Evolutionary conservation across 2,797 vertebrate species (phyloP).

Genomic region (Sorex maritimensis): DNA sequence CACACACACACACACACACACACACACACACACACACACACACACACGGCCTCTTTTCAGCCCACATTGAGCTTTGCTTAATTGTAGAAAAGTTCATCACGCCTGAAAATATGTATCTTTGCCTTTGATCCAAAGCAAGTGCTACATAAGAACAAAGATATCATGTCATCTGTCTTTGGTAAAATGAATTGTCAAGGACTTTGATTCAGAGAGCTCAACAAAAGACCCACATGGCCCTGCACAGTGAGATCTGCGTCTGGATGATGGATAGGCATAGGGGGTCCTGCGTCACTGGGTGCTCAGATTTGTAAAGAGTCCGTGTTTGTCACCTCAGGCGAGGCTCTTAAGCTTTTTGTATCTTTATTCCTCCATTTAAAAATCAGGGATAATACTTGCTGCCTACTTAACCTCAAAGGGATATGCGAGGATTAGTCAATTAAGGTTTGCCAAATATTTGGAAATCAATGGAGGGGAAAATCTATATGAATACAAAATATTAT

Average conservation of each 20-base stretch:
- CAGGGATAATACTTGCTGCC: conserved; percentile 73
- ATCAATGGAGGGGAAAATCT: conserved; percentile 72
- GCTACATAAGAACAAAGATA: conserved; percentile 63
- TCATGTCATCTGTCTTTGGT: conserved; percentile 50
- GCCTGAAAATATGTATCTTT: conserved; percentile 71
- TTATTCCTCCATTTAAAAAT: conserved; percentile 66
- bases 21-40: conserved; percentile 34
- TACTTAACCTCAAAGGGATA: conserved; percentile 82
- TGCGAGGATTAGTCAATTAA: conserved; percentile 81
- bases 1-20: conserved; percentile 61
- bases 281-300: neutral
- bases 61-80: conserved; percentile 35
- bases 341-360: conserved; percentile 62
- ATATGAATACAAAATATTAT: conserved; percentile 53
- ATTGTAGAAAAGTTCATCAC: conserved; percentile 68
- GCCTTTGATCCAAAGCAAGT: conserved; percentile 70
- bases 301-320: neutral
- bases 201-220: conserved; percentile 68
- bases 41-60: conserved; percentile 72
- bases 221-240: neutral
- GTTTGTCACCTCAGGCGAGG: conserved; percentile 59
- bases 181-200: conserved; percentile 71
- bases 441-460: conserved; percentile 73
- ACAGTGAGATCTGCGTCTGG: neutral
- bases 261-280: neutral